Base-by-base conservation (phyloP, 2,888 invertebrate species). In the Embidobia sp. region DNA sequence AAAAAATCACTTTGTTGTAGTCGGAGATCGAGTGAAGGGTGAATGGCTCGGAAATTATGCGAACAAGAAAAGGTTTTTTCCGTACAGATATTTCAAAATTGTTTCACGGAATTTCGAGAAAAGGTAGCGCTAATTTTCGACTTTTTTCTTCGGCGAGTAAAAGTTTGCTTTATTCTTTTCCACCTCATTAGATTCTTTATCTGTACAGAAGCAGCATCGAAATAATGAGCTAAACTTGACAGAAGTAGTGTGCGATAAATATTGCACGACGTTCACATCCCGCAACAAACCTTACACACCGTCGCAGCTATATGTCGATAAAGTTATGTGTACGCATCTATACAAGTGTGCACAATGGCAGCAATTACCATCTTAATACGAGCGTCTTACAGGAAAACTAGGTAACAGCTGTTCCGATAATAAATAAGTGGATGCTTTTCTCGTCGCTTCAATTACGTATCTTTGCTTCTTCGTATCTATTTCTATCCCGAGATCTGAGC, bases 361-460 rank as follows among this genome's bases (percentile, higher is more conserved):
- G 49, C 76, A 81, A 83, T 83, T 83, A 81, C 72, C 81, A 83
- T 83, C 61, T 83, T 77, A 80, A 82, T 82, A 72, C 42, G 27
- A 42, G 13, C 18, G 42, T 55, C 74, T 22, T 22, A 73, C 40
- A 77, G 76, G 70, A 80, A 84, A 84, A 82, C 80, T 83, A 79
- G 82, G 81, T 80, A 82, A 84, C 84, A 84, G 81, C 80, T 84
- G 84, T 51, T 76, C 70, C 70, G 31, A 84, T 81, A 83, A 83
- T 82, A 51, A 51, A 7, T 6, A 22, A 22, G 51, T n/a, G 59
- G 46, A 53, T 69, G 78, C 78, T 79, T 79, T 77, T 77, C 76
- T 78, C 55, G 49, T 57, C 61, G 31, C 33, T 42, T 51, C 64
- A 46, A 48, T 64, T 59, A 57, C 64, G 37, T 67, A 46, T 53